phyloP scores from a whole-genome alignment of 2,797 vertebrate species.

The Acomys russatus region DNA sequence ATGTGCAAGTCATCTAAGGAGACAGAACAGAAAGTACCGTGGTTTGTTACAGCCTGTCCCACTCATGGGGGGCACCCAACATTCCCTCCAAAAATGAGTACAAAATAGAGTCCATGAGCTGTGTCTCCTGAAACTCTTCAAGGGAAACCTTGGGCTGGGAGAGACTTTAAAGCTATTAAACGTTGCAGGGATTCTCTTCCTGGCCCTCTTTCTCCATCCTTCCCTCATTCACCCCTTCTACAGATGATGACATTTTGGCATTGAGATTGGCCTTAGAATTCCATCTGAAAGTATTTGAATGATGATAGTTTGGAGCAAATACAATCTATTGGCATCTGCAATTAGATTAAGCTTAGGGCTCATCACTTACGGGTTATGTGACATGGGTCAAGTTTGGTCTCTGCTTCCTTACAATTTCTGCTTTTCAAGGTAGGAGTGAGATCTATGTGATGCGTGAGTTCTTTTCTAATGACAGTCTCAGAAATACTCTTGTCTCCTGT shows the following conservation, averaged over 20 bases:
- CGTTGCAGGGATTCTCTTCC: neutral
- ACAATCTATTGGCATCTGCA: neutral
- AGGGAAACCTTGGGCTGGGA: neutral
- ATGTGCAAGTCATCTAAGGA: conserved; percentile 88
- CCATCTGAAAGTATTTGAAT: neutral
- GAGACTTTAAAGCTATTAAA: neutral
- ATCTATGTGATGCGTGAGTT: neutral
- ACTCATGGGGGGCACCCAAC: conserved; percentile 80
- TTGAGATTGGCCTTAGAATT: neutral
- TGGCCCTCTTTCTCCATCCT: neutral
- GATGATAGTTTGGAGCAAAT: neutral
- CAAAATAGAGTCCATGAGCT: conserved; percentile 58
- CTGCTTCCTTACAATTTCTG: neutral
- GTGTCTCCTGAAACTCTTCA: neutral
- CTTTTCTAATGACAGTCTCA: neutral
- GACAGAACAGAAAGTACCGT: conserved; percentile 86
- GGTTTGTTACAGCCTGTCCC: conserved; percentile 86
- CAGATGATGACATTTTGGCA: neutral
- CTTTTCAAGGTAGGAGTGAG: neutral
- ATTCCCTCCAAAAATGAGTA: conserved; percentile 80
- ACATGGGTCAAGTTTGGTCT: neutral
- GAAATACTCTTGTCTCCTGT: neutral
- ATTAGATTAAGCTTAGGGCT: conserved; percentile 22
- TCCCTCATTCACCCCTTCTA: neutral
- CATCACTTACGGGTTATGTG: conserved; percentile 41